phyloP scores from a whole-genome alignment of 2,797 vertebrate species.

The Alectoris magna region DNA sequence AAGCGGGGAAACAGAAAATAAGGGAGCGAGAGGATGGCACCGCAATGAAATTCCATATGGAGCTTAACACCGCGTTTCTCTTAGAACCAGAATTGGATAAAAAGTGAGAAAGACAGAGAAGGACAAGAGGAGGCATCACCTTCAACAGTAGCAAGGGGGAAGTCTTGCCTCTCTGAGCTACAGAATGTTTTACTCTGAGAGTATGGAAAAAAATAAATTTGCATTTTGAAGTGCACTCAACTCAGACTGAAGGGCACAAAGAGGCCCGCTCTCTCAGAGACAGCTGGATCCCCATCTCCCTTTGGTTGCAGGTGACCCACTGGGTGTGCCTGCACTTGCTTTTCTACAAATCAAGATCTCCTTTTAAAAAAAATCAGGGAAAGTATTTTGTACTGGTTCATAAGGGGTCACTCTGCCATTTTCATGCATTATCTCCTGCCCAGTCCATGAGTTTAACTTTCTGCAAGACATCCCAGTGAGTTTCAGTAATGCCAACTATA shows the following conservation, averaged over 20 bases:
- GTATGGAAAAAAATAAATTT: not conserved
- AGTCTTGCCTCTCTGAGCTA: not conserved
- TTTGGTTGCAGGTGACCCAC: not conserved
- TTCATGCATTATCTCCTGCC: not conserved
- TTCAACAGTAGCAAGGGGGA: rapidly evolving
- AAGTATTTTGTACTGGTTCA: not conserved
- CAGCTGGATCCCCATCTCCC: not conserved
- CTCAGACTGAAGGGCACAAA: not conserved
- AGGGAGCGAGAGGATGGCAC: not conserved
- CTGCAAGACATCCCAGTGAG: not conserved
- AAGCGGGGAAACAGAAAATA: not conserved
- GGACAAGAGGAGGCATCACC: not conserved
- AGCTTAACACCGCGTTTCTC: not conserved
- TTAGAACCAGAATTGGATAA: not conserved
- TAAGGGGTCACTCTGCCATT: not conserved
- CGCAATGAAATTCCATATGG: not conserved
- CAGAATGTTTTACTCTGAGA: not conserved
- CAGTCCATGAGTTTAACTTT: not conserved
- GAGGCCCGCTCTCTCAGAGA: not conserved
- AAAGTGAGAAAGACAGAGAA: not conserved
- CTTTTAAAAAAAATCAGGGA: not conserved
- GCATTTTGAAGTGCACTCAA: not conserved
- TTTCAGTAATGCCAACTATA: not conserved
- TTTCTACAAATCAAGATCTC: not conserved
- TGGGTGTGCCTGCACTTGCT: not conserved